These are phyloP conservation scores for Sipha maydis DNA, from an alignment of 2,888 invertebrate genomes.

Conservation along the genomic window DNA sequence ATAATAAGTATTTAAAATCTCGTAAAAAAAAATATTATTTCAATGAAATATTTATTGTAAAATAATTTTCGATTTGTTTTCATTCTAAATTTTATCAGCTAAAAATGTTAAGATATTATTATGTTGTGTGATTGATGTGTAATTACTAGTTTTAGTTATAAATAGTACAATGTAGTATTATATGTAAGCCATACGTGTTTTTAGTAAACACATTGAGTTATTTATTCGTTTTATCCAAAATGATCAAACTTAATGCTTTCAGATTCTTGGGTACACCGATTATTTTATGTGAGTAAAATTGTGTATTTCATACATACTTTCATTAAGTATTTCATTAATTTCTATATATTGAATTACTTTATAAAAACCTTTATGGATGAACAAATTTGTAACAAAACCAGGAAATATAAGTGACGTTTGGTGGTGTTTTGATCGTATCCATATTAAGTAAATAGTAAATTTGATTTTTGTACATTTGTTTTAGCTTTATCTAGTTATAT, in stretches of 20 bases:
- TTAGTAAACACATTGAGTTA: too few relatives aligned
- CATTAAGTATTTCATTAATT: not conserved
- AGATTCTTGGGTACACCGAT: not conserved
- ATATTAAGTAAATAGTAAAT: not conserved
- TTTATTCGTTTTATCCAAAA: not conserved
- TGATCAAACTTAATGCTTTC: not conserved
- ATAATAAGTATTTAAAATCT: not conserved
- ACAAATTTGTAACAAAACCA: not conserved
- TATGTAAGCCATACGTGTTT: too few relatives aligned
- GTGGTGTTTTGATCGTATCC: not conserved
- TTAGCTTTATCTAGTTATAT: not conserved
- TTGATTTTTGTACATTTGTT: not conserved
- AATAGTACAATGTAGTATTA: not conserved
- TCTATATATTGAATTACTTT: not conserved
- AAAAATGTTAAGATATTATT: not conserved
- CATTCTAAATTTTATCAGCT: not conserved
- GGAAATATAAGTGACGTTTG: not conserved
- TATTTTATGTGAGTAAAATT: not conserved
- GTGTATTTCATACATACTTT: too few relatives aligned
- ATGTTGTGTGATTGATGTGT: not conserved
- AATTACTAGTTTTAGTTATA: not conserved
- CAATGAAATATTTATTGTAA: not conserved
- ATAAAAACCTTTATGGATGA: not conserved
- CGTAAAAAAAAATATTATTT: not conserved
- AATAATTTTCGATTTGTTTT: not conserved